Conservation (phyloP, 2,113 vertebrate genomes). For the Entomyzon cyanotis region DNA sequence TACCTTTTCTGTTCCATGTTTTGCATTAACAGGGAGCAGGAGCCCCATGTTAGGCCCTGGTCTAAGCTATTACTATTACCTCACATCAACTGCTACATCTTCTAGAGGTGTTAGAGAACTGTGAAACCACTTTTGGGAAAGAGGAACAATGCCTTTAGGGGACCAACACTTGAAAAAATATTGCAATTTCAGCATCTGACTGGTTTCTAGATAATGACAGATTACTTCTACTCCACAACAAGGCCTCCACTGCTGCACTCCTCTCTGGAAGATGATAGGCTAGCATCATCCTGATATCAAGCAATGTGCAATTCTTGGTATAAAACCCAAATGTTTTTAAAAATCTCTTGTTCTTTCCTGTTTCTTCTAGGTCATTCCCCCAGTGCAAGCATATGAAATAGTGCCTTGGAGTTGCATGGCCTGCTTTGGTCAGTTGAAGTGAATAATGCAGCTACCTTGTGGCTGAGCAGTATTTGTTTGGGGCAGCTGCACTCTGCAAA, state of each 20-base stretch:
- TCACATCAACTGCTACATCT: background rate
- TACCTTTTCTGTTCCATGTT: background rate
- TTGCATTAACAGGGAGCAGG: background rate
- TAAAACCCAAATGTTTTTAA: background rate
- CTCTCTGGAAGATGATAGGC: fast-evolving
- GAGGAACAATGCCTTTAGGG: background rate
- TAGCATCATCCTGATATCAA: background rate
- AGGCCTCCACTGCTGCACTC: background rate
- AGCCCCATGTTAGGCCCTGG: background rate
- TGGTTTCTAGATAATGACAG: background rate
- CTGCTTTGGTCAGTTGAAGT: background rate
- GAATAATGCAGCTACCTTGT: background rate
- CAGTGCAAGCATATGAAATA: background rate
- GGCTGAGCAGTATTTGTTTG: background rate
- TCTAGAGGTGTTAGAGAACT: background rate
- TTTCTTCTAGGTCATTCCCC: background rate
- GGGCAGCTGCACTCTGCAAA: background rate
- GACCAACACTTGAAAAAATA: background rate
- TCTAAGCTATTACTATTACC: fast-evolving
- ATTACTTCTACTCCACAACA: background rate
- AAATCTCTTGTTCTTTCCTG: background rate
- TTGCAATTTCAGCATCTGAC: background rate
- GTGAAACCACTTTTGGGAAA: background rate
- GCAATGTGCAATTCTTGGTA: background rate
- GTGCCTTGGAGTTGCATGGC: background rate